Evolutionary conservation across 2,888 invertebrate genomes (phyloP).

Genomic region (Yponomeuta plumbellus): DNA sequence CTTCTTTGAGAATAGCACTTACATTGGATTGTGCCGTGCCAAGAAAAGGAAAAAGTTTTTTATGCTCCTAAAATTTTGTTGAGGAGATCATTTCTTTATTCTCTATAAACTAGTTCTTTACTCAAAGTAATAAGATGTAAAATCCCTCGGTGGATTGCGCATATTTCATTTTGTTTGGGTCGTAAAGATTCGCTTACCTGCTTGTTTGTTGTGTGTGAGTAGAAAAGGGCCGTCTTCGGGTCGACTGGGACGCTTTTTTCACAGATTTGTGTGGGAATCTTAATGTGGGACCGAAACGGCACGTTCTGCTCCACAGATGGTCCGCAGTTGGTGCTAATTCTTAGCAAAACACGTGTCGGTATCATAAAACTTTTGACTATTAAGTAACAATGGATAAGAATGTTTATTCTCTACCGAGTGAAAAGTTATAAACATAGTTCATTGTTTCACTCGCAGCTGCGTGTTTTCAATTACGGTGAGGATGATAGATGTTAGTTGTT

Average conservation of each 20-base stretch:
- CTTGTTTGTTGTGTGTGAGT: slow-evolving; percentile 71
- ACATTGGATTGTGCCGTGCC: slow-evolving; percentile 39
- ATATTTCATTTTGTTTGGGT: slow-evolving; percentile 63
- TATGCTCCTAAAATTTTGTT: slow-evolving; percentile 44
- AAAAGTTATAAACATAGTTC: slow-evolving; percentile 30
- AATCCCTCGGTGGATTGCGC: slow-evolving; percentile 51
- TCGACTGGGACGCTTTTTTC: slow-evolving; percentile 60
- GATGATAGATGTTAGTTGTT: slow-evolving; percentile 63
- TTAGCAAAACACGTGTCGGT: slow-evolving; percentile 62
- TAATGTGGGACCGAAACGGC: slow-evolving; percentile 67
- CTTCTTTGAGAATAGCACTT: slow-evolving; percentile 32
- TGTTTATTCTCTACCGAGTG: not conserved
- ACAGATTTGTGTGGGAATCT: slow-evolving; percentile 74
- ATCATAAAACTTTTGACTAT: slow-evolving; percentile 43
- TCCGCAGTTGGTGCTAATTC: slow-evolving; percentile 57
- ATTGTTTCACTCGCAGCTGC: slow-evolving; percentile 54
- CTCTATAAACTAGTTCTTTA: slow-evolving; percentile 47
- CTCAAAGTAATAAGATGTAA: slow-evolving; percentile 57
- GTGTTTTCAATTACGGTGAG: slow-evolving; percentile 58
- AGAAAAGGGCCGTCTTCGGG: slow-evolving; percentile 48
- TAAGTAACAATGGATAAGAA: slow-evolving; percentile 10
- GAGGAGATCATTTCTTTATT: slow-evolving; percentile 41
- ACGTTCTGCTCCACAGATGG: slow-evolving; percentile 71
- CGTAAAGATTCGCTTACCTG: slow-evolving; percentile 74
- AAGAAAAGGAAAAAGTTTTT: slow-evolving; percentile 46